Evolutionary conservation across 2,888 invertebrate genomes (phyloP), one percentile per base, ranked within the genome.

Genomic region (Craniophora ligustri): DNA sequence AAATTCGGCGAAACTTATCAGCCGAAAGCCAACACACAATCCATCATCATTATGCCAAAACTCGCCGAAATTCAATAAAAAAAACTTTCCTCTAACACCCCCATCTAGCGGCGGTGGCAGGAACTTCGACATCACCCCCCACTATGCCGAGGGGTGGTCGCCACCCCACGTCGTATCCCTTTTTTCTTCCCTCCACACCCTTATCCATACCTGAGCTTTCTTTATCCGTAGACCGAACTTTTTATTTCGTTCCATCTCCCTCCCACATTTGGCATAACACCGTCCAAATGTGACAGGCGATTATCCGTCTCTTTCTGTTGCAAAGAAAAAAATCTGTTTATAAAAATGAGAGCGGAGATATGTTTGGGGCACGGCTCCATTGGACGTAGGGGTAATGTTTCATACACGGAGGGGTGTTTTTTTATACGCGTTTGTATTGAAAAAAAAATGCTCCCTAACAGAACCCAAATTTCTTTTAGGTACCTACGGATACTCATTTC

Each of bases 161-260:
- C 87, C 89, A 86, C 90, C 90, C 91, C 86, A 85, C 85, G 77
- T 82, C 85, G 85, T 90, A 91, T 92, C 91, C 91, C 91, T 92
- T 92, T 91, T 92, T 91, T 91, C 91, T 91, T 90, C 85, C 81
- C 89, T 89, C 88, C 90, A 90, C 91, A 91, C 92, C 92, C 92
- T 92, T 92, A 91, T 89, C 90, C 89, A 76, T 93, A 93, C 92
- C 92, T 93, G 93, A 84, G 89, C 89, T 92, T 93, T 93, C 93
- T 93, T 92, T 92, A 92, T 92, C 92, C 88, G 79, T 72, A 79
- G 86, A 78, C 85, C 80, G 84, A 91, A 93, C 92, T 90, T 91
- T 91, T 91, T 88, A 87, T 85, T 86, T 88, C 85, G 81, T 55
- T 54, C 85, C 73, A 68, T 91, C 92, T 82, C 92, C 66, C 49